These are phyloP conservation scores for Penaeus chinensis DNA, from an alignment of 1,140 invertebrate species.

Conservation along the genomic window DNA sequence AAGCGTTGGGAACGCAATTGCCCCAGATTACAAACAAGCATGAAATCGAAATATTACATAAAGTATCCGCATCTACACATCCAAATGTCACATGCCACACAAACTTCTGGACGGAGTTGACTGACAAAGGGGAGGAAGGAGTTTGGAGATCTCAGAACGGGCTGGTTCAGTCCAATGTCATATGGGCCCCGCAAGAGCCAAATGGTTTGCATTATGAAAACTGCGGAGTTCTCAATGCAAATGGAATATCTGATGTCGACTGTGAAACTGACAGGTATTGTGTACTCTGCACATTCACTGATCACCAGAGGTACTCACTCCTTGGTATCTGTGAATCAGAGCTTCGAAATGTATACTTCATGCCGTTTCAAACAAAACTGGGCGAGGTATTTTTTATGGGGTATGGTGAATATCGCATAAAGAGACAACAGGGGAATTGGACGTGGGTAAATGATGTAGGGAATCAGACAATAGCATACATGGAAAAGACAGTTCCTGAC, in stretches of 20 bases:
- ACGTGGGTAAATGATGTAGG: conserved; percentile 34
- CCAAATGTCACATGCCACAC: neutral
- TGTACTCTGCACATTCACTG: conserved; percentile 44
- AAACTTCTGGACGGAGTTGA: conserved; percentile 34
- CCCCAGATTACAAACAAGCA: neutral
- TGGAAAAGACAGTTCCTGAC: conserved; percentile 36
- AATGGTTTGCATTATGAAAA: conserved; percentile 58
- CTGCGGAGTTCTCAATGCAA: conserved; percentile 26
- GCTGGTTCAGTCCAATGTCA: neutral
- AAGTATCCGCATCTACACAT: neutral
- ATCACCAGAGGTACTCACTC: conserved; percentile 38
- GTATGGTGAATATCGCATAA: conserved; percentile 57
- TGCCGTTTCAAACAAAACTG: conserved; percentile 27
- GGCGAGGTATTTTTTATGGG: conserved; percentile 51
- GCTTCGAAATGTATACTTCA: conserved; percentile 54
- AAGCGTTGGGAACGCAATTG: conserved; percentile 9
- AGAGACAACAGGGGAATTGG: conserved; percentile 32
- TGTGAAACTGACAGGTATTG: conserved; percentile 44
- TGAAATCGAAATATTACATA: conserved; percentile 12
- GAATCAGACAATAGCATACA: conserved; percentile 45
- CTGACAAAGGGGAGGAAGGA: conserved; percentile 45
- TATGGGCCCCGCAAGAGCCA: conserved; percentile 53
- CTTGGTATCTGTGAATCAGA: conserved; percentile 56
- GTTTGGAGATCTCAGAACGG: conserved; percentile 36
- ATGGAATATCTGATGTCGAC: conserved; percentile 50